Base-by-base conservation (phyloP, 2,797 vertebrate species). In the Oreortyx pictus region DNA sequence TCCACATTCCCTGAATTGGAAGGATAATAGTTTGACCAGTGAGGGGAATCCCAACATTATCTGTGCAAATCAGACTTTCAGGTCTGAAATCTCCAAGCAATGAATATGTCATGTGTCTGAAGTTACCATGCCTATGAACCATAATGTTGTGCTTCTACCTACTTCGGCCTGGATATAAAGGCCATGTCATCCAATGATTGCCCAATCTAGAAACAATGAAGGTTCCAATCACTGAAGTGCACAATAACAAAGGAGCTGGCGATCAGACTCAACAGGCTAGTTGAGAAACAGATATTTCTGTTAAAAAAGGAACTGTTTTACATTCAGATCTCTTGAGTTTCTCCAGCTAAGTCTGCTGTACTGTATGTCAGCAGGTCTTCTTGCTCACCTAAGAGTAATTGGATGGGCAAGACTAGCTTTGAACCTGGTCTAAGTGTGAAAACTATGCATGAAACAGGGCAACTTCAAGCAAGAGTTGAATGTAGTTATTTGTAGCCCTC, bases 401-500 rank as follows among this genome's bases (percentile, higher is more conserved):
- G 43, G 54, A 75, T 60, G 33, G 35, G 27, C 72, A 85, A 7
- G 3, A 7, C 14, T 31, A 71, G 70, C 90, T 96, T 70, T 85
- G 76, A 96, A 78, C 47, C 19, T 56, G n/a, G 46, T 7, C 81
- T 33, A 81, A 90, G 65, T 35, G 65, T 80, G 80, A 86, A 74
- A 91, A 65, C 25, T 84, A 85, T 68, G 16, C 61, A 50, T 41
- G 25, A 89, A 93, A 56, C 41, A 52, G 13, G 8, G 47, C 54
- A 94, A 46, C 39, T 80, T 85, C 61, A 74, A 92, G 64, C 9
- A 77, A 82, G 33, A 86, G 12, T 64, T 90, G 72, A 81, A 79
- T 17, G 33, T 56, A 88, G 49, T 71, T 68, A 75, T 68, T 49
- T 87, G 86, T 0, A 43, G 73, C 22, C 62, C 46, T 84, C 91